phyloP scores from a whole-genome alignment of 2,113 vertebrate genomes.

The Hystrix brachyura region DNA sequence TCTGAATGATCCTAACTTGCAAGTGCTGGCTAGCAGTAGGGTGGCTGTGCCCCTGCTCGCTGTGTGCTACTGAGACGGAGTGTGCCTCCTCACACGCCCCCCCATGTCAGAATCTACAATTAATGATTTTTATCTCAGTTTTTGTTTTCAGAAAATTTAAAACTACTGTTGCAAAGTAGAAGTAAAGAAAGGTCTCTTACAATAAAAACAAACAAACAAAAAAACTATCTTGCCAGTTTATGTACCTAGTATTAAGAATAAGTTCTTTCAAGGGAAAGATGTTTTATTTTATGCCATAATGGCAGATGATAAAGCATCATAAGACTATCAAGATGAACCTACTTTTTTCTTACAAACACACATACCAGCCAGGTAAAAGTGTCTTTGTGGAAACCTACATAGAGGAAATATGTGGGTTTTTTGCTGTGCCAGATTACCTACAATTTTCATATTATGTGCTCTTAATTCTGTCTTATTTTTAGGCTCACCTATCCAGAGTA shows the following conservation, averaged over 20 bases:
- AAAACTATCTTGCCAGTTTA: background rate
- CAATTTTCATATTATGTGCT: background rate
- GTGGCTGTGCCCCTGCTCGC: background rate
- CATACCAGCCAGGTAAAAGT: background rate
- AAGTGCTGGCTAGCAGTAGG: background rate
- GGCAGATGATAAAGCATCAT: background rate
- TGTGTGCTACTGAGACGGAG: background rate
- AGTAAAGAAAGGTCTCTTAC: background rate
- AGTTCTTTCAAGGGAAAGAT: background rate
- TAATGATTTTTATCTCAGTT: slow-evolving; percentile 7
- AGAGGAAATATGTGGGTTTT: background rate
- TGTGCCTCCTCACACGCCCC: background rate
- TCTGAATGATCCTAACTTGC: background rate
- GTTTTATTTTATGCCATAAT: background rate
- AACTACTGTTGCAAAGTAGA: slow-evolving; percentile 10
- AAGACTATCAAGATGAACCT: slow-evolving; percentile 36
- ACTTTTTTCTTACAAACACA: background rate
- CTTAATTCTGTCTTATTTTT: slow-evolving; percentile 35
- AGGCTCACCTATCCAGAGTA: background rate
- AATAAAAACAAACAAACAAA: background rate
- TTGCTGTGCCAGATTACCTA: background rate
- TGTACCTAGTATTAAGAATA: background rate
- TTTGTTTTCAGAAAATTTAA: background rate
- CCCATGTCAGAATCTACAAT: background rate
- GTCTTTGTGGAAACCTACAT: background rate